Conservation (phyloP, 2,113 vertebrate species). For the Diadophis punctatus region DNA sequence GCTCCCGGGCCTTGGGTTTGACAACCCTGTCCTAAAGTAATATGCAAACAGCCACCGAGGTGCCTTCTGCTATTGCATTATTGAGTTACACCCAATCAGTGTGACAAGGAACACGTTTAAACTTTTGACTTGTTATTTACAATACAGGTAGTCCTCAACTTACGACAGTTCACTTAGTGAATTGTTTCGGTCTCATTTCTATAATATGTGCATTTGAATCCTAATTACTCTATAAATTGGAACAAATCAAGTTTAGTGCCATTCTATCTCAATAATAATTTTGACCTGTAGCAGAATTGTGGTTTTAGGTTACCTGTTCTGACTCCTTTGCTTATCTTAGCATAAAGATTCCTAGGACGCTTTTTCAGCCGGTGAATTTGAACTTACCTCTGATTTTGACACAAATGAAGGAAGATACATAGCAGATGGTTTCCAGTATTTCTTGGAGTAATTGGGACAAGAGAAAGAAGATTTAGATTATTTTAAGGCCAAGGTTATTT, state of each 20-base stretch:
- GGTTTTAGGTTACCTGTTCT: not conserved
- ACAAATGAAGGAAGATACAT: not conserved
- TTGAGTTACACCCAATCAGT: no score
- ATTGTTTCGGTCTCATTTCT: no score
- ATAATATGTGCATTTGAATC: not conserved
- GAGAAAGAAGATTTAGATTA: not conserved
- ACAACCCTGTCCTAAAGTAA: no score
- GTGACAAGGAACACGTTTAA: no score
- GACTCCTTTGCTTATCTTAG: not conserved
- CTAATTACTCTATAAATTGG: not conserved
- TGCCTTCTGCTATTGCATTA: no score
- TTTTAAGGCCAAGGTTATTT: not conserved
- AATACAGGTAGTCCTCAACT: no score
- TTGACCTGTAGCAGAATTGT: not conserved
- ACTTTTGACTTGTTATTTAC: no score
- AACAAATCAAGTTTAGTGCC: not conserved
- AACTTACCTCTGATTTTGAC: not conserved
- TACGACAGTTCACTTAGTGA: no score
- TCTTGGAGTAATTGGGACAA: not conserved
- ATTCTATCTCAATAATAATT: not conserved
- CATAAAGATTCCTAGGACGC: not conserved
- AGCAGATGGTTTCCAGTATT: not conserved
- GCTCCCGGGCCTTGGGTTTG: no score
- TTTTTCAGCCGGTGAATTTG: not conserved
- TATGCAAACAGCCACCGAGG: no score